These are phyloP conservation scores for Cygnus atratus DNA, from an alignment of 2,113 vertebrate species.

Conservation along the genomic window DNA sequence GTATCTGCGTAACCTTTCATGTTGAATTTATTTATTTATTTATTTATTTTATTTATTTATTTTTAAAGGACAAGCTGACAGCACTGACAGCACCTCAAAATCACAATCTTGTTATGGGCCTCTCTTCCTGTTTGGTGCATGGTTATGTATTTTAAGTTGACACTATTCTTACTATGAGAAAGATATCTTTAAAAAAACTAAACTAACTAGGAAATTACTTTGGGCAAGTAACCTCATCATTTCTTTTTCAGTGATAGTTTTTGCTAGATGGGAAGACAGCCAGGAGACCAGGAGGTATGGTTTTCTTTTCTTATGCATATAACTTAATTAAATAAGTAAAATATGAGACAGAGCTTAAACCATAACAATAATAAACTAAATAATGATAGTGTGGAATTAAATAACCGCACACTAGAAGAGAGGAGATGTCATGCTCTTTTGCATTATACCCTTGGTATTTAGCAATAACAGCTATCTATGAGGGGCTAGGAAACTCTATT, in stretches of 20 bases:
- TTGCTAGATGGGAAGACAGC: constrained; percentile 44
- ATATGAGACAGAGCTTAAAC: constrained; percentile 25
- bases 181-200: constrained; percentile 20
- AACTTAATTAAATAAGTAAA: constrained; percentile 64
- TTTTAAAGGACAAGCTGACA: constrained; percentile 18
- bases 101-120: background rate
- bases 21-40: background rate
- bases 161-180: background rate
- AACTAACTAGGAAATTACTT: constrained; percentile 43
- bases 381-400: constrained; percentile 30
- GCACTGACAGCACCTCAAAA: constrained; percentile 20
- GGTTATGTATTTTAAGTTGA: constrained; percentile 12
- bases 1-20: constrained; percentile 2
- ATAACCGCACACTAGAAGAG: constrained; percentile 7
- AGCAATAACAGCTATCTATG: constrained; percentile 29
- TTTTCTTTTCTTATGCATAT: constrained; percentile 29
- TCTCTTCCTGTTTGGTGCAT: constrained; percentile 32
- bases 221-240: constrained; percentile 2
- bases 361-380: constrained; percentile 31
- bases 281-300: constrained; percentile 21
- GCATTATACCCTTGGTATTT: constrained; percentile 38
- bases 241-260: constrained; percentile 28
- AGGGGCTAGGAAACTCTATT: constrained; percentile 16
- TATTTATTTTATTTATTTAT: background rate
- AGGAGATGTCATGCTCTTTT: background rate